phyloP scores from a whole-genome alignment of 2,113 vertebrate species.

The Tapirus terrestris region DNA sequence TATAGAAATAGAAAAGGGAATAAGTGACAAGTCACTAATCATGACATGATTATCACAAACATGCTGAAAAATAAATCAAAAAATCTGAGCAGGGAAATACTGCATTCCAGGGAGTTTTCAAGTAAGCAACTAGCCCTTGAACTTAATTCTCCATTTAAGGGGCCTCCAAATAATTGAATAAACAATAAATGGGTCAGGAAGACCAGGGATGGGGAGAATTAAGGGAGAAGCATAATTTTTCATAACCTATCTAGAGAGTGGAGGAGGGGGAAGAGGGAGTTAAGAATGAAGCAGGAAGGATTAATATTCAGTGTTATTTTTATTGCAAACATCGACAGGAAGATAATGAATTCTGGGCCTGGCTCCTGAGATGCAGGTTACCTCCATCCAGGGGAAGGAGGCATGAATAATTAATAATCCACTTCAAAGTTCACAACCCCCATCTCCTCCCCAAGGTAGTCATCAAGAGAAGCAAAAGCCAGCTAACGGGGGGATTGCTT shows the following conservation, averaged over 20 bases:
- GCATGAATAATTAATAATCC: slow-evolving; percentile 83
- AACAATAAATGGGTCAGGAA: slow-evolving; percentile 64
- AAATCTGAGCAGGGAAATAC: slow-evolving; percentile 3
- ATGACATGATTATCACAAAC: slow-evolving; percentile 36
- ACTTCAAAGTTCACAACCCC: slow-evolving; percentile 81
- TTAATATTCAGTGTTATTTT: slow-evolving; percentile 83
- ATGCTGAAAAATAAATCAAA: slow-evolving; percentile 25
- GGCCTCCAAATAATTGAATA: slow-evolving; percentile 70
- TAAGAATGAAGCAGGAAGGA: slow-evolving; percentile 72
- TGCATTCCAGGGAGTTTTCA: slow-evolving; percentile 47
- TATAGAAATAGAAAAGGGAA: not conserved
- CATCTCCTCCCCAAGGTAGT: slow-evolving; percentile 78
- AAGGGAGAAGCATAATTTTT: slow-evolving; percentile 44
- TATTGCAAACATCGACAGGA: slow-evolving; percentile 78
- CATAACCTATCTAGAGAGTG: slow-evolving; percentile 50
- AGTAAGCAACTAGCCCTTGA: slow-evolving; percentile 57
- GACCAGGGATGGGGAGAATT: slow-evolving; percentile 53
- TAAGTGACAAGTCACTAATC: slow-evolving; percentile 37
- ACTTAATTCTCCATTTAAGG: slow-evolving; percentile 73
- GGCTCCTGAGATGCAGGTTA: slow-evolving; percentile 80
- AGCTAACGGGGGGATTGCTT: slow-evolving; percentile 76
- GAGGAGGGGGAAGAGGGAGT: slow-evolving; percentile 53
- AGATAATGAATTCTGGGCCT: slow-evolving; percentile 83
- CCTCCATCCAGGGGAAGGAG: slow-evolving; percentile 71
- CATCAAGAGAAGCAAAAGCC: slow-evolving; percentile 76